Evolutionary conservation across 2,113 vertebrate genomes (phyloP).

Genomic region (Rhinopomastus cyanomelas): DNA sequence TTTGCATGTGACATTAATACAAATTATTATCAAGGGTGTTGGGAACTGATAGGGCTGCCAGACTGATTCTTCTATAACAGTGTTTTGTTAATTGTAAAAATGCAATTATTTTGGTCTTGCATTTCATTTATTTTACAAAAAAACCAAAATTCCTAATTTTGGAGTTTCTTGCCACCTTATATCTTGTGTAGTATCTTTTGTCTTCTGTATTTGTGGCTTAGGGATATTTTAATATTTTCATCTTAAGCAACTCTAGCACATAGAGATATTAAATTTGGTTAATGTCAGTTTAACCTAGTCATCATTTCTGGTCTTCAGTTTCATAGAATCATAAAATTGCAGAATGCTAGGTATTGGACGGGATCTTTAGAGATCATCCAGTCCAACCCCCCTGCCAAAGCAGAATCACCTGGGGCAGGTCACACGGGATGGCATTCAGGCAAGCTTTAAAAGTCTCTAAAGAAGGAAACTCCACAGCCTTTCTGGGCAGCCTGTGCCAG

Average conservation of each 20-base stretch:
- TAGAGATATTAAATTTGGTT: too few species aligned
- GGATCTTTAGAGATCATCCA: too few species aligned
- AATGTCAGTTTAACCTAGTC: background rate
- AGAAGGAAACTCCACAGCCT: too few species aligned
- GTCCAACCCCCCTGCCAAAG: too few species aligned
- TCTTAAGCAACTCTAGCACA: too few species aligned
- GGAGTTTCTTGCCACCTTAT: background rate
- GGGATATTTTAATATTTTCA: background rate
- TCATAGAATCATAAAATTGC: too few species aligned
- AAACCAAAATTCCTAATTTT: rapidly evolving
- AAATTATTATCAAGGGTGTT: rapidly evolving
- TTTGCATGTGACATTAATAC: background rate
- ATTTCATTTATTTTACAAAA: background rate
- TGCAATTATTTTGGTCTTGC: background rate
- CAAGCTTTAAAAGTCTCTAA: too few species aligned
- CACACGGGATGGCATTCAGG: too few species aligned
- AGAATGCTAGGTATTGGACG: too few species aligned
- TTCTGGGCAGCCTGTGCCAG: too few species aligned
- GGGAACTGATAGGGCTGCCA: background rate
- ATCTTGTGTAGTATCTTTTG: background rate
- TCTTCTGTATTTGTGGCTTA: background rate
- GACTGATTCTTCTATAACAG: background rate
- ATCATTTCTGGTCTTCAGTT: background rate
- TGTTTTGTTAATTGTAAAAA: background rate
- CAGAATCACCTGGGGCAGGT: too few species aligned